Conservation (phyloP, 2,113 vertebrate genomes). For the Pedetes capensis region DNA sequence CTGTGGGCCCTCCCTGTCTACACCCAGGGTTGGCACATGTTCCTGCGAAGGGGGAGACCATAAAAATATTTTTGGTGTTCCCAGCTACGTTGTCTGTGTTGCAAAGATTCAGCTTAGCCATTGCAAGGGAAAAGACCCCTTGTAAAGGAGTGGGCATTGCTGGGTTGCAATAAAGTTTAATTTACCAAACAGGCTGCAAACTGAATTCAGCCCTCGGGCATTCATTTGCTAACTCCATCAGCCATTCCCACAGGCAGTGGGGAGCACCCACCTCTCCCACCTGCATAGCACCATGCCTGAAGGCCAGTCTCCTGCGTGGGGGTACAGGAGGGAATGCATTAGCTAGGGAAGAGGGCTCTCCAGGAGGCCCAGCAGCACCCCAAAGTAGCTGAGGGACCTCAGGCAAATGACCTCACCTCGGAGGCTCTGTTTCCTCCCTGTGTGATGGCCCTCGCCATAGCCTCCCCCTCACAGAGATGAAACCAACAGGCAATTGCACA, state of each 20-base stretch:
- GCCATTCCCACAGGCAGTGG: rapidly evolving
- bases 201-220: too few species aligned
- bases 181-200: background rate
- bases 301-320: rapidly evolving
- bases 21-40: background rate
- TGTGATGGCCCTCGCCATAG: rapidly evolving
- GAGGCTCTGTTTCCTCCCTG: background rate
- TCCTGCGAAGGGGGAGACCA: background rate
- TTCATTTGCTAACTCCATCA: background rate
- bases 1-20: rapidly evolving
- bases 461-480: background rate
- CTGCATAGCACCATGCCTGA: rapidly evolving
- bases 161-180: background rate
- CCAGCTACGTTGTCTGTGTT: rapidly evolving
- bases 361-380: background rate
- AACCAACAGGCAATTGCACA: rapidly evolving
- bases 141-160: rapidly evolving
- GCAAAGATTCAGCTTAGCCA: rapidly evolving
- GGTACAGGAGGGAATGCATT: rapidly evolving
- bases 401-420: background rate
- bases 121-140: background rate
- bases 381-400: background rate
- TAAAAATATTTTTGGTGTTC: background rate
- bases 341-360: rapidly evolving
- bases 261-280: background rate